Conservation (phyloP, 1,140 invertebrate species). For the Leptinotarsa texana region DNA sequence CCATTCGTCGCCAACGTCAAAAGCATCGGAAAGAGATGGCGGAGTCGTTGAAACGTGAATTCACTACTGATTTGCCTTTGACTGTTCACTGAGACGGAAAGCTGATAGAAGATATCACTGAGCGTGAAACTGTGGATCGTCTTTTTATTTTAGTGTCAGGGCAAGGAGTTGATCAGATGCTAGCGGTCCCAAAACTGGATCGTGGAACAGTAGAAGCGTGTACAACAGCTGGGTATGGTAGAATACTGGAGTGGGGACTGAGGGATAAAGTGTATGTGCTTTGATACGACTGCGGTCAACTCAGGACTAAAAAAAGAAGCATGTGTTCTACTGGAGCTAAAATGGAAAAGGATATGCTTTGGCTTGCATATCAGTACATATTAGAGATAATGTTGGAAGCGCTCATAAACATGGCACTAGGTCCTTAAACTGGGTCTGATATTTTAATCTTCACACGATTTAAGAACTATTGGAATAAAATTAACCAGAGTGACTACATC, state of each 20-base stretch:
- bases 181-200: conserved; percentile 44
- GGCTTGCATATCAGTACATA: no score
- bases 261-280: conserved; percentile 36
- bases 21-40: conserved; percentile 30
- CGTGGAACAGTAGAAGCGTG: conserved; percentile 42
- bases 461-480: no score
- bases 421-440: no score
- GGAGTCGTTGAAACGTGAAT: conserved; percentile 36
- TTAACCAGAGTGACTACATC: no score
- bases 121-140: conserved; percentile 44
- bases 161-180: conserved; percentile 39
- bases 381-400: no score
- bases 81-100: conserved; percentile 37
- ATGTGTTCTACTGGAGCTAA: no score
- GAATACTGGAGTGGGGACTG: conserved; percentile 38
- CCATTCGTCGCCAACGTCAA: conserved; percentile 40
- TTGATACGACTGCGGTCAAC: conserved; percentile 45
- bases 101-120: conserved; percentile 39
- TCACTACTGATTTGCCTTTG: no score
- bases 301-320: conserved; percentile 23
- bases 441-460: no score
- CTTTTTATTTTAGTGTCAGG: conserved; percentile 48
- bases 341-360: no score
- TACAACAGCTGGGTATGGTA: conserved; percentile 42
- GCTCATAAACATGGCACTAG: no score